phyloP scores from a whole-genome alignment of 2,113 vertebrate genomes.

The Bubo bubo region DNA sequence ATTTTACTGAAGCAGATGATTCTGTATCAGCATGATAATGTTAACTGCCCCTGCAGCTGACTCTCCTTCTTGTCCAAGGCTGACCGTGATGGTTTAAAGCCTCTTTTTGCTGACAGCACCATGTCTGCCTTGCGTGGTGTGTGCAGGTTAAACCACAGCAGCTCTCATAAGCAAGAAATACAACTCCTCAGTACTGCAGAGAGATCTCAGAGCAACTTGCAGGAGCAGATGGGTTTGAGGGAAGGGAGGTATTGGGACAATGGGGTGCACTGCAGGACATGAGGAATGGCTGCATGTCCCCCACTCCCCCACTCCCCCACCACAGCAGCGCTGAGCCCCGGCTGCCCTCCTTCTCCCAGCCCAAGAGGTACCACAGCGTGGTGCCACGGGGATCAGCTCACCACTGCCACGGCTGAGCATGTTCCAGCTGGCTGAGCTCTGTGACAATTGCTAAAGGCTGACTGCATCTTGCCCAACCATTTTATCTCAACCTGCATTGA shows the following conservation, averaged over 20 bases:
- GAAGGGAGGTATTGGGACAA: background rate
- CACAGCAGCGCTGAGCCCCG: rapidly evolving
- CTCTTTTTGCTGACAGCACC: background rate
- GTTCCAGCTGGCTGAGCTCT: background rate
- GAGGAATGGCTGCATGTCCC: background rate
- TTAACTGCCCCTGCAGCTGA: background rate
- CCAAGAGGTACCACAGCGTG: rapidly evolving
- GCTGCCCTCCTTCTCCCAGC: background rate
- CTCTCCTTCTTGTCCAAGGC: background rate
- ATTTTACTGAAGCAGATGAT: background rate
- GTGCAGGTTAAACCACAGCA: background rate
- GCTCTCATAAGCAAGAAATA: background rate
- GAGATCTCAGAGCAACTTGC: background rate
- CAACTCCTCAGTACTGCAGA: background rate
- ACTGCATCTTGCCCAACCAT: background rate
- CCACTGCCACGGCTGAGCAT: rapidly evolving
- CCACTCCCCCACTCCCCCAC: background rate
- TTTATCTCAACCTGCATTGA: background rate
- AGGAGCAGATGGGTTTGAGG: background rate
- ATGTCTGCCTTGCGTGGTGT: rapidly evolving
- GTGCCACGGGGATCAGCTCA: background rate
- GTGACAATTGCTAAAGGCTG: background rate
- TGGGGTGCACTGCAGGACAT: background rate
- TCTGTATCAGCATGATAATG: background rate
- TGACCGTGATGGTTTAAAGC: background rate